Evolutionary conservation across 1,140 invertebrate genomes (phyloP).

Genomic region (Solen grandis): DNA sequence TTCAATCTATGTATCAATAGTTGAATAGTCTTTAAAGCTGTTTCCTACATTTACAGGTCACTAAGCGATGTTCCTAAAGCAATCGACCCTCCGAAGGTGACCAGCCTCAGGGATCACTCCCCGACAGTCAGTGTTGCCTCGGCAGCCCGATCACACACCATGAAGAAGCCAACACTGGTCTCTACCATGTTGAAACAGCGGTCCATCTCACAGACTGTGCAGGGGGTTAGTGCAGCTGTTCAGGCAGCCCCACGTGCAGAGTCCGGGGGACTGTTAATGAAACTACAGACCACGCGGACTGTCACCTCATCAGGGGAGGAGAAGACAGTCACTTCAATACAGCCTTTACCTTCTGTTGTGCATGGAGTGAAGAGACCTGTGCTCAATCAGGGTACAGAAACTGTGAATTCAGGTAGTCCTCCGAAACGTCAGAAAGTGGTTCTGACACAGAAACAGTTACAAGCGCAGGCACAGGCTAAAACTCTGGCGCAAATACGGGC

Average conservation of each 20-base stretch:
- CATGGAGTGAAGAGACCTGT: slow-evolving; percentile 41
- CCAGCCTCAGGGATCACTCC: slow-evolving; percentile 1
- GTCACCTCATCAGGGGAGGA: slow-evolving; percentile 40
- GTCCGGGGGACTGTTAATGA: slow-evolving; percentile 56
- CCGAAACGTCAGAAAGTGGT: slow-evolving; percentile 55
- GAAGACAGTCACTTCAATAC: slow-evolving; percentile 25
- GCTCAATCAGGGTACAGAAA: slow-evolving; percentile 20
- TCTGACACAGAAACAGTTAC: slow-evolving; percentile 37
- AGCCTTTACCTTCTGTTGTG: slow-evolving; percentile 4
- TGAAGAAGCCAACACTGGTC: slow-evolving; percentile 71
- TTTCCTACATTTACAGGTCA: slow-evolving; percentile 57
- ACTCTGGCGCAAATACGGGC: slow-evolving; percentile 74
- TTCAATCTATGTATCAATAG: no score
- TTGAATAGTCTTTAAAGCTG: no score
- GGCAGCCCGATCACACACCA: slow-evolving; percentile 49
- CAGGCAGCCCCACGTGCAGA: background rate
- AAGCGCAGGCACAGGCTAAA: slow-evolving; percentile 66
- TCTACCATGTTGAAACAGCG: slow-evolving; percentile 76
- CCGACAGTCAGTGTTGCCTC: slow-evolving; percentile 32
- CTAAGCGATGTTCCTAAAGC: slow-evolving; percentile 73
- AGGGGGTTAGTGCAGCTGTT: slow-evolving; percentile 4
- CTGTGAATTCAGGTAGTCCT: slow-evolving; percentile 46
- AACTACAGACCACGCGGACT: slow-evolving; percentile 52
- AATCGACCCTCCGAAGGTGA: slow-evolving; percentile 43
- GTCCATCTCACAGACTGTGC: slow-evolving; percentile 69